These are phyloP conservation scores for Characodon lateralis DNA, from an alignment of 2,797 vertebrate genomes.

Conservation along the genomic window DNA sequence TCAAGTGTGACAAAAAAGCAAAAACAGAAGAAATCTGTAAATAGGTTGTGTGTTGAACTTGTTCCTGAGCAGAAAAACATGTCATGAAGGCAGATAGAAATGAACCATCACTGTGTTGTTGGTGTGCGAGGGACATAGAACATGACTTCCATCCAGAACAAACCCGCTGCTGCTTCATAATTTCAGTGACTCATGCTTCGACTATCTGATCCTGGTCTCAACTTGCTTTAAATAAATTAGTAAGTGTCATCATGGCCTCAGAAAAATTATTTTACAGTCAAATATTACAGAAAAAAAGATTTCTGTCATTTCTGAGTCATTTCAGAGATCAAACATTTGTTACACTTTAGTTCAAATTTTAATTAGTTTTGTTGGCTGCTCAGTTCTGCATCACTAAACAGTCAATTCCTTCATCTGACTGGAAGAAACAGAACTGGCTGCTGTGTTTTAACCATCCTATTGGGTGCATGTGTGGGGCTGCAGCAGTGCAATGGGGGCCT, in stretches of 20 bases:
- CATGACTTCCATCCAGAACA: neutral
- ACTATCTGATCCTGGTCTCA: neutral
- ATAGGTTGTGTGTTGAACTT: neutral
- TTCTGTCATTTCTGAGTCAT: neutral
- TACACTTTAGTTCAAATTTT: neutral
- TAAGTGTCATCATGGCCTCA: neutral
- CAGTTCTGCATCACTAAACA: neutral
- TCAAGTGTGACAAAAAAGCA: neutral
- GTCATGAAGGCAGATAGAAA: neutral
- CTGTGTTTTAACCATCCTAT: neutral
- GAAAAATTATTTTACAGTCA: neutral
- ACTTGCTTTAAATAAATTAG: neutral
- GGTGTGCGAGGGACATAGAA: neutral
- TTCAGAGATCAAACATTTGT: neutral
- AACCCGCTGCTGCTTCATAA: neutral
- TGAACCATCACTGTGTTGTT: neutral
- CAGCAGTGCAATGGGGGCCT: slow-evolving; percentile 30
- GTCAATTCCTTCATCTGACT: neutral
- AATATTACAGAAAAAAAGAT: neutral
- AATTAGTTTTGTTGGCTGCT: neutral
- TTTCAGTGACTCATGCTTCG: neutral
- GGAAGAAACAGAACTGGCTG: neutral
- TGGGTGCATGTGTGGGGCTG: slow-evolving; percentile 20
- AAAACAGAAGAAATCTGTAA: neutral
- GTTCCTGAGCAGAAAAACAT: neutral